A percentile compares a stretch with the other conserved stretches of the same genome.
phyloP scores from a whole-genome alignment of 2,113 vertebrate species.

The Nycticorax nycticorax region DNA sequence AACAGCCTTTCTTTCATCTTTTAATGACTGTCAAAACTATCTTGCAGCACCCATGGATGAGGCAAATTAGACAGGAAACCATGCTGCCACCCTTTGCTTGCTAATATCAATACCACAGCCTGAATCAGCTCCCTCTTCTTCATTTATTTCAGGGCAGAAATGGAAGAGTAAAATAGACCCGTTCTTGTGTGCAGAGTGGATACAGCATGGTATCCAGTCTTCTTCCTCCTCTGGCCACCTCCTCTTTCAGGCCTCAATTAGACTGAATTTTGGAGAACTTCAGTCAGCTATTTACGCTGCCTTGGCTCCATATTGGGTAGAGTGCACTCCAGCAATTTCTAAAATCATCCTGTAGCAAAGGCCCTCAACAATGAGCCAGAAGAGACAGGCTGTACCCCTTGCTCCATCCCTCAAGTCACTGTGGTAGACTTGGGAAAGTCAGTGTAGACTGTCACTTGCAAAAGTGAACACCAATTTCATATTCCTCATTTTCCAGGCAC shows the following conservation, averaged over 20 bases:
- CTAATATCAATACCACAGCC: neutral
- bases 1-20: neutral
- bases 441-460: neutral
- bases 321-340: neutral
- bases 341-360: neutral
- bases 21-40: neutral
- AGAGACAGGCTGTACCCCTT: neutral
- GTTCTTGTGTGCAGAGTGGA: neutral
- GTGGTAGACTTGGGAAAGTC: neutral
- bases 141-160: neutral
- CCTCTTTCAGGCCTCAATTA: neutral
- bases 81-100: neutral
- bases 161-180: neutral
- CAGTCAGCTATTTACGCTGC: neutral
- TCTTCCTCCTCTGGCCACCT: neutral
- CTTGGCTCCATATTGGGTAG: neutral
- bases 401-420: neutral
- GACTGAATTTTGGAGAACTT: neutral
- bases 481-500: neutral
- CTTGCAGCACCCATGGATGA: neutral
- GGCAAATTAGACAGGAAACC: neutral
- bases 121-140: neutral
- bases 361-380: neutral
- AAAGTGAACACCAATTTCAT: neutral
- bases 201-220: rapidly evolving